A percentile compares a stretch with the other conserved stretches of the same genome.
These are phyloP conservation scores for Diplogasteroides magnus DNA, from an alignment of 1,140 invertebrate species.

Conservation along the genomic window DNA sequence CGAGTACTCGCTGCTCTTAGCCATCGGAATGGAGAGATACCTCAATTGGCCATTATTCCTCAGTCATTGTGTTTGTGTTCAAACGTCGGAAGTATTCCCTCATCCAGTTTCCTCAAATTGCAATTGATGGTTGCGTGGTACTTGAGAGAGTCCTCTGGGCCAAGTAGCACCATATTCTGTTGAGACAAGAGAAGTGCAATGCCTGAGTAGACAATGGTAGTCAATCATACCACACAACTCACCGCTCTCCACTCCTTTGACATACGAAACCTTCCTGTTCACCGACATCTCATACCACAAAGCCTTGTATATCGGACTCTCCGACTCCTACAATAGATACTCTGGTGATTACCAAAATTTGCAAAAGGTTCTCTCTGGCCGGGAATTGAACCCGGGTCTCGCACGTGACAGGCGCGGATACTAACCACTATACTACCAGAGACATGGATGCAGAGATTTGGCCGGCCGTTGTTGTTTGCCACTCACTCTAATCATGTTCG, in stretches of 20 bases:
- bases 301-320: constrained; percentile 26
- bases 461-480: not conserved
- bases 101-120: constrained; percentile 22
- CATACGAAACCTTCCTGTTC: constrained; percentile 29
- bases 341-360: not conserved
- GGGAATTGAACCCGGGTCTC: not conserved
- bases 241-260: constrained; percentile 27
- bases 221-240: not conserved
- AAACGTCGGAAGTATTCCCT: constrained; percentile 34
- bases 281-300: constrained; percentile 35
- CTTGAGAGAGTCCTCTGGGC: constrained; percentile 32
- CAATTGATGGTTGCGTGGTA: constrained; percentile 30
- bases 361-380: not conserved
- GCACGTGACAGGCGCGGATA: no score
- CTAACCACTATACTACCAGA: no score
- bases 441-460: no score
- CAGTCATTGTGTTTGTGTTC: no score
- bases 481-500: constrained; percentile 36
- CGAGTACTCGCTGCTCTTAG: not conserved
- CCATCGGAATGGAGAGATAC: not conserved
- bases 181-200: constrained; percentile 20
- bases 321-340: constrained; percentile 24
- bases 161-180: constrained; percentile 28
- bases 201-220: constrained; percentile 17
- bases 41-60: no score